Evolutionary conservation across 2,797 vertebrate genomes (phyloP), one percentile per base, ranked within the genome.

Genomic region (Apogon hyalosoma): DNA sequence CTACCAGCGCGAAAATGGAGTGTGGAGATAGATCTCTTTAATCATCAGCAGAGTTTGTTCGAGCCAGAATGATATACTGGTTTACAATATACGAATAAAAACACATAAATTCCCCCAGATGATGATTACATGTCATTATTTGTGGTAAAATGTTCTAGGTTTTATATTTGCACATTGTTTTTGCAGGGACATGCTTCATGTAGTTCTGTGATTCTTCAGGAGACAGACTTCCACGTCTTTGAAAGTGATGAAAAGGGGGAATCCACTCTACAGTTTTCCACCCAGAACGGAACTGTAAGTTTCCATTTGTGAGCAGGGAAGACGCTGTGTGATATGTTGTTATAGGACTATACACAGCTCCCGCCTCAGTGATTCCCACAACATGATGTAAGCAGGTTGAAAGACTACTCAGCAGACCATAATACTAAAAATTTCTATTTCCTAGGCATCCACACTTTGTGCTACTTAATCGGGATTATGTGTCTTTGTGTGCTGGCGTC

Each of bases 331-430:
- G 78, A 82, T 80, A 82, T 65, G 58, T 60, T 50, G 69, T 75
- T 71, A 67, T 31, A 3, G 69, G 69, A 76, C 73, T 61, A 14
- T 68, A 64, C 70, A 42, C 64, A 78, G 72, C 57, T 66, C 54
- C 56, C 41, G 67, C 58, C 72, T 76, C 69, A 62, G 50, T 68
- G 66, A 77, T 75, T 75, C 74, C 52, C 65, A 69, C 80, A 79
- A 79, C 80, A 80, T 87, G 77, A 86, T 82, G 79, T 83, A 89
- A 88, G 80, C 38, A 45, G 81, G 82, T 79, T 86, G 86, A 86
- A 88, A 86, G 79, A 79, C 78, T 57, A 56, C 78, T 82, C 83
- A 82, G 86, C 81, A 84, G 60, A 80, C 61, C 45, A 49, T 84
- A 86, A 83, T 82, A 75, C 73, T 85, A 73, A 41, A 24, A 38